These are phyloP conservation scores for Melanotaenia boesemani DNA, from an alignment of 2,797 vertebrate genomes.

Conservation along the genomic window DNA sequence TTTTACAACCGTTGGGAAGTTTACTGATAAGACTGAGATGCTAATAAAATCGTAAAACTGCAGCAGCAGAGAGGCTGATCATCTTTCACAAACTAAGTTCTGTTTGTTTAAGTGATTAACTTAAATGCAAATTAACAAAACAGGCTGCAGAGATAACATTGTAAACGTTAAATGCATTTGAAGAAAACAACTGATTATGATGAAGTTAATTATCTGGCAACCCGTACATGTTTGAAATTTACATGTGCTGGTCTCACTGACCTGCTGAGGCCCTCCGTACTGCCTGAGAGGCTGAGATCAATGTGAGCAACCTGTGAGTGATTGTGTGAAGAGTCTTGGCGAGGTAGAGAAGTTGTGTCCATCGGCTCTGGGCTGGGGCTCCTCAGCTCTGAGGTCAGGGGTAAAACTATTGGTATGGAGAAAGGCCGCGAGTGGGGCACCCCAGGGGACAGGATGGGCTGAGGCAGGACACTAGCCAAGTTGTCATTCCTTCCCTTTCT, in stretches of 20 bases:
- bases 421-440: slow-evolving; percentile 61
- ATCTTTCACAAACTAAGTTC: neutral
- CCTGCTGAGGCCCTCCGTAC: slow-evolving; percentile 81
- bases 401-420: slow-evolving; percentile 68
- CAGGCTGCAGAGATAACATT: neutral
- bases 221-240: neutral
- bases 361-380: slow-evolving; percentile 66
- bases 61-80: neutral
- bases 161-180: neutral
- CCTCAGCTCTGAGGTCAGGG: slow-evolving; percentile 49
- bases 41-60: slow-evolving; percentile 17
- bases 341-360: slow-evolving; percentile 60
- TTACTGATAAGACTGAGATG: too few species aligned
- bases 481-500: slow-evolving; percentile 73
- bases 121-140: neutral
- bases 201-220: neutral
- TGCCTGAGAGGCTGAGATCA: slow-evolving; percentile 53
- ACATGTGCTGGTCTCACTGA: slow-evolving; percentile 67
- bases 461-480: slow-evolving; percentile 57
- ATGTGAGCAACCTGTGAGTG: slow-evolving; percentile 21
- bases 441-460: slow-evolving; percentile 67
- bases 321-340: slow-evolving; percentile 1
- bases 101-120: neutral
- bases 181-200: neutral
- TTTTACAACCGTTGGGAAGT: neutral